Percentiles rank a stretch among this genome's conserved stretches.
Conservation (phyloP, 2,113 vertebrate genomes). For the Ivindomyrus marchei region DNA sequence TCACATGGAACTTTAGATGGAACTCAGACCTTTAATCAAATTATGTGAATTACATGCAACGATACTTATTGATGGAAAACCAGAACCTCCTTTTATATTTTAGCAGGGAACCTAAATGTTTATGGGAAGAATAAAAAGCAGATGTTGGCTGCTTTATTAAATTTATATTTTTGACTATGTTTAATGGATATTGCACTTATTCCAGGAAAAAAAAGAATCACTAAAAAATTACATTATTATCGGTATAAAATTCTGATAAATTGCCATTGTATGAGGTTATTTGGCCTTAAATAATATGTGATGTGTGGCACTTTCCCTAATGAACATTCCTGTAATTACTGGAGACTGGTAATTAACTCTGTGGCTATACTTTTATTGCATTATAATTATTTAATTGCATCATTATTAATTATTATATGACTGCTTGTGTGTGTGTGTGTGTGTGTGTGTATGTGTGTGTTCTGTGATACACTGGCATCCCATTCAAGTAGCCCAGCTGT, state of each 20-base stretch:
- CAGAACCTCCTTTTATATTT: background rate
- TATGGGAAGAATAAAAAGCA: background rate
- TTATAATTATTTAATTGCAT: conserved; percentile 48
- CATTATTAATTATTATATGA: conserved; percentile 14
- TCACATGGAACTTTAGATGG: background rate
- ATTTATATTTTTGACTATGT: background rate
- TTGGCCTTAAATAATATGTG: conserved; percentile 33
- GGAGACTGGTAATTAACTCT: conserved; percentile 50
- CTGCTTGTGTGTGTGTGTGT: background rate
- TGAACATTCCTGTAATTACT: conserved; percentile 45
- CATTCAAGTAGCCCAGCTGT: background rate
- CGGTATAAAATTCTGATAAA: background rate
- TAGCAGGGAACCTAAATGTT: background rate
- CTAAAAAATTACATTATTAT: background rate
- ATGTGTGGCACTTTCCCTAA: conserved; percentile 39
- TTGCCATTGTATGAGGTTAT: background rate
- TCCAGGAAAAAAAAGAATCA: background rate
- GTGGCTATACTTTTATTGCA: conserved; percentile 43
- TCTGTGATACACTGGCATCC: background rate
- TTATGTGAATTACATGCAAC: background rate
- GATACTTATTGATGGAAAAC: background rate
- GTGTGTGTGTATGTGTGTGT: background rate
- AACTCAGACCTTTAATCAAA: background rate
- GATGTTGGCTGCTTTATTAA: background rate
- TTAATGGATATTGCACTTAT: background rate